A percentile compares a stretch with the other conserved stretches of the same genome.
Evolutionary conservation across 2,888 invertebrate species (phyloP).

Genomic region (Frankliniella fusca): DNA sequence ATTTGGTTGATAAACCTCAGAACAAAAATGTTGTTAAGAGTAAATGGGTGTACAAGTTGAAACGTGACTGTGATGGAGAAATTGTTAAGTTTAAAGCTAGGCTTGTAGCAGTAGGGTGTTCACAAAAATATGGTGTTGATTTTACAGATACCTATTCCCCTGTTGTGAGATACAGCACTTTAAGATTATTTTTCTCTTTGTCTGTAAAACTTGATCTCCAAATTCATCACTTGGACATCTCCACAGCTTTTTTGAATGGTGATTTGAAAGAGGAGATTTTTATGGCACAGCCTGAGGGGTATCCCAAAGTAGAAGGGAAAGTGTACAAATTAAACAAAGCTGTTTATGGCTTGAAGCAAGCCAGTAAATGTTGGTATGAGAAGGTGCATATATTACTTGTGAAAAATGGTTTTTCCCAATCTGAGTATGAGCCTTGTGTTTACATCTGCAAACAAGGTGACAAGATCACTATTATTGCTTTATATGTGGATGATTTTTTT

Average conservation of each 20-base stretch:
- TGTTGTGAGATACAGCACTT: constrained; percentile 31
- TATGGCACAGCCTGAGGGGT: constrained; percentile 38
- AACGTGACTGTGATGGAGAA: too few species aligned
- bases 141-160: too few species aligned
- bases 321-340: constrained; percentile 38
- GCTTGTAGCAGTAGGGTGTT: too few species aligned
- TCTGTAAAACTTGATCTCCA: constrained; percentile 35
- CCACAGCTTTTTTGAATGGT: constrained; percentile 41
- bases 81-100: too few species aligned
- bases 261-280: constrained; percentile 38
- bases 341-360: constrained; percentile 39
- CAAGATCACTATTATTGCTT: constrained; percentile 37
- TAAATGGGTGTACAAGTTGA: too few species aligned
- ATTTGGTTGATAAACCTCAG: too few species aligned
- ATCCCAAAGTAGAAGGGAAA: constrained; percentile 32
- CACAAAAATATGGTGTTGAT: too few species aligned
- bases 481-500: constrained; percentile 39
- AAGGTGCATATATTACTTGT: neutral
- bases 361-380: constrained; percentile 33
- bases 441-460: neutral
- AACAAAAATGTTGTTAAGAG: too few species aligned
- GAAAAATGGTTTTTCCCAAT: neutral
- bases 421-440: neutral
- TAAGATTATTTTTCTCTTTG: constrained; percentile 38
- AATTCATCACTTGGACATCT: constrained; percentile 39